Base-by-base conservation (phyloP, 2,113 vertebrate genomes). In the Dicaeum eximium region DNA sequence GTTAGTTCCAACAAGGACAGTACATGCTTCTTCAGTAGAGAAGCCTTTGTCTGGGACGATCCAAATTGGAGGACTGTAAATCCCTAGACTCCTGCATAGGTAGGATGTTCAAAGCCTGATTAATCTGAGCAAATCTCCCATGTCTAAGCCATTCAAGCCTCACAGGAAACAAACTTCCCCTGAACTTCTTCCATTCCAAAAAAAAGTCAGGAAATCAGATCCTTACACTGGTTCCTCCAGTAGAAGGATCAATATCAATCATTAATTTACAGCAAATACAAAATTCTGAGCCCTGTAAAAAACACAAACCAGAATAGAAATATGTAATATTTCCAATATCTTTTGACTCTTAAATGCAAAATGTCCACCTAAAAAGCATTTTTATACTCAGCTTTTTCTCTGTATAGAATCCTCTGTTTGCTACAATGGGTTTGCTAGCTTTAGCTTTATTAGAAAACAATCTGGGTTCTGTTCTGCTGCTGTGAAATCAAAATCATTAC, bases 81-180 rank as follows among this genome's bases (percentile, higher is more conserved):
- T 53, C 31, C 16, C 57, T 23, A 20, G 7, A 45, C 27, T 80
- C 9, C 19, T 92, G 28, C 16, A 37, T 19, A 51, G 31, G 15
- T 74, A 13, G 0, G 0, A 0, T 40, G 22, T 66, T 44, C n/a
- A 20, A 50, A 70, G 19, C n/a, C 65, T 70, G 27, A 70, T 40
- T 28, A 1, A 44, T 47, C 21, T 84, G 56, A 50, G 8, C 11
- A 70, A 48, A 38, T 78, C 22, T 79, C 28, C 42, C 28, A 17
- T 1, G 0, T 54, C 25, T 31, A 50, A 90, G 18, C 14, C 4
- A 2, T 66, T 72, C 23, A 80, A 17, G 48, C 13, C 11, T 61
- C 13, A 28, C 31, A 51, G 54, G 20, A 92, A 67, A 23, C 24
- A 75, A 3, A 2, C 16, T 47, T 88, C 65, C 10, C 30, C 44